A percentile compares a stretch with the other conserved stretches of the same genome.
phyloP scores from a whole-genome alignment of 2,113 vertebrate genomes.

The Psittacula cyanocephala region DNA sequence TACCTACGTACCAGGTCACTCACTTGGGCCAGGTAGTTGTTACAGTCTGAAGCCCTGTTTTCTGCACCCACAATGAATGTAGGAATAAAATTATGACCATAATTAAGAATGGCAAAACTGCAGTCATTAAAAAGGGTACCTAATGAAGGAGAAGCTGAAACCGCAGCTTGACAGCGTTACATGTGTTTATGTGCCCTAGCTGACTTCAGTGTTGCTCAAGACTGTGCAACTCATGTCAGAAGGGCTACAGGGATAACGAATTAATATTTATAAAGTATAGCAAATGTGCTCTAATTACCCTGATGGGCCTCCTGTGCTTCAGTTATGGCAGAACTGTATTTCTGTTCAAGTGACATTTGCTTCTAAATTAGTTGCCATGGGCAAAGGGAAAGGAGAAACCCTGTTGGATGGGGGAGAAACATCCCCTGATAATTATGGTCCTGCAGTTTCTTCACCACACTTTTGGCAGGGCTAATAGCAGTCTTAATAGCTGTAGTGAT shows the following conservation, averaged over 20 bases:
- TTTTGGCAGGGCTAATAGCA: neutral
- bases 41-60: neutral
- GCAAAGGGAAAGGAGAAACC: neutral
- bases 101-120: neutral
- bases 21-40: neutral
- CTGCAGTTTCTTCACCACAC: neutral
- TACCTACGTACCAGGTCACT: neutral
- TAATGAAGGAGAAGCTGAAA: neutral
- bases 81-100: neutral
- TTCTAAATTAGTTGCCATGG: neutral
- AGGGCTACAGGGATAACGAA: neutral
- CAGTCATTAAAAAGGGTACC: neutral
- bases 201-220: neutral
- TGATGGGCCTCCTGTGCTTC: slow-evolving; percentile 14
- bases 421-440: neutral
- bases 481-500: neutral
- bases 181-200: neutral
- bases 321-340: slow-evolving; percentile 15
- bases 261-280: slow-evolving; percentile 49
- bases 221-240: neutral
- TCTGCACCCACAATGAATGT: neutral
- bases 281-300: slow-evolving; percentile 48
- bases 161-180: neutral
- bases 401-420: neutral
- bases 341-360: slow-evolving; percentile 16